Conservation (phyloP, 2,888 invertebrate genomes). For the Nomada ruficornis region DNA sequence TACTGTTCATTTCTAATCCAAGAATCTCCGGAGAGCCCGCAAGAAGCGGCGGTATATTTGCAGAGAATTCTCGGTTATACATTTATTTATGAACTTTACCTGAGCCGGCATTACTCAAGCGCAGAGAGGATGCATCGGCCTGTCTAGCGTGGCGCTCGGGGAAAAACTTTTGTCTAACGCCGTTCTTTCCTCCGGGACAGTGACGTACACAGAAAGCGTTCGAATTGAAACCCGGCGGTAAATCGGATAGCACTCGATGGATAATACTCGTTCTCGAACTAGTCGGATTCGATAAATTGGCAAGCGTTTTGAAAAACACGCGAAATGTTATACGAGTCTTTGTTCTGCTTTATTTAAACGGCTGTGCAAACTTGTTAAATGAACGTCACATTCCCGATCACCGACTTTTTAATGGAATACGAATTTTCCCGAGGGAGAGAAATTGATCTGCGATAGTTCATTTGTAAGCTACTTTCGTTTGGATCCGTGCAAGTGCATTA, state of each 20-base stretch:
- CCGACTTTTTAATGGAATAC: not conserved
- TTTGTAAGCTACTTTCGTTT: too few relatives aligned
- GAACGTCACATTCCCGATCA: too few relatives aligned
- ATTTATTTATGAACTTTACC: conserved; percentile 52
- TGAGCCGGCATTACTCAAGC: conserved; percentile 16
- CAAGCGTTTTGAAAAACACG: too few relatives aligned
- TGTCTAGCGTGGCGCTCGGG: not conserved
- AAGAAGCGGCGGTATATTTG: not conserved
- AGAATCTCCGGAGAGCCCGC: not conserved
- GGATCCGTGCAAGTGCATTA: not conserved
- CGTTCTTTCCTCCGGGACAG: not conserved
- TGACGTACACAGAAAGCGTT: conserved; percentile 16
- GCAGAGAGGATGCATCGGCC: conserved; percentile 26
- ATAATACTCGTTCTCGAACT: not conserved
- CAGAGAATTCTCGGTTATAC: conserved; percentile 20
- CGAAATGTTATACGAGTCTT: too few relatives aligned
- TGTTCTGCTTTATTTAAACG: too few relatives aligned
- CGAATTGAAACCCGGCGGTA: conserved; percentile 10
- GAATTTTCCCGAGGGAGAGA: not conserved
- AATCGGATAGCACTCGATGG: conserved; percentile 10
- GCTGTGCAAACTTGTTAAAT: not conserved
- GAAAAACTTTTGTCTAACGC: conserved; percentile 19
- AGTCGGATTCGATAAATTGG: too few relatives aligned
- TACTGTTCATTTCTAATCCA: conserved; percentile 2
- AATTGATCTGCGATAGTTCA: not conserved